Percentiles rank a stretch among this genome's conserved stretches.
These are phyloP conservation scores for Elephantulus edwardii DNA, from an alignment of 2,113 vertebrate species.

Conservation along the genomic window DNA sequence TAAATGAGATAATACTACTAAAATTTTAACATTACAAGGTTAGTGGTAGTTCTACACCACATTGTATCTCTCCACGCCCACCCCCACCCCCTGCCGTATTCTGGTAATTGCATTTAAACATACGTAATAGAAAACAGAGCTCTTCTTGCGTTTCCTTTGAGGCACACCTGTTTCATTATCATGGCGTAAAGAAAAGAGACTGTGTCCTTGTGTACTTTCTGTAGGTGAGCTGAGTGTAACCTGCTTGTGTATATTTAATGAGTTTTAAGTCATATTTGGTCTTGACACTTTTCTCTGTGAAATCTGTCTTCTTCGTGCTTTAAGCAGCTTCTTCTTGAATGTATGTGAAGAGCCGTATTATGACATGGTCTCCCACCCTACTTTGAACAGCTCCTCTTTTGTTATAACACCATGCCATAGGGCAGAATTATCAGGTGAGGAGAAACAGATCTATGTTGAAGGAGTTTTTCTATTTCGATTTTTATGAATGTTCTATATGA, in stretches of 20 bases:
- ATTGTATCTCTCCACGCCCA: neutral
- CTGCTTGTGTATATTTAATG: neutral
- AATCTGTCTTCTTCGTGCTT: neutral
- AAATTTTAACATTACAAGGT: constrained; percentile 4
- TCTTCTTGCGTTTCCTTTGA: neutral
- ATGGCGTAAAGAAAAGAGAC: neutral
- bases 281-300: neutral
- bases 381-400: neutral
- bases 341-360: neutral
- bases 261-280: neutral
- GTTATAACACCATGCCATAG: neutral
- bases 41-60: neutral
- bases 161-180: rapidly evolving
- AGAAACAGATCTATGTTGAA: neutral
- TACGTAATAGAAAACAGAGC: neutral
- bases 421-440: neutral
- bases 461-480: neutral
- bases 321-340: neutral
- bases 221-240: neutral
- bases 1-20: too few species aligned
- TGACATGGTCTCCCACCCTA: neutral
- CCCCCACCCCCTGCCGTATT: neutral
- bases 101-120: neutral
- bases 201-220: neutral
- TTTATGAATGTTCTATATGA: neutral